Evolutionary conservation across 2,113 vertebrate genomes (phyloP).

Genomic region (Grallaria varia): DNA sequence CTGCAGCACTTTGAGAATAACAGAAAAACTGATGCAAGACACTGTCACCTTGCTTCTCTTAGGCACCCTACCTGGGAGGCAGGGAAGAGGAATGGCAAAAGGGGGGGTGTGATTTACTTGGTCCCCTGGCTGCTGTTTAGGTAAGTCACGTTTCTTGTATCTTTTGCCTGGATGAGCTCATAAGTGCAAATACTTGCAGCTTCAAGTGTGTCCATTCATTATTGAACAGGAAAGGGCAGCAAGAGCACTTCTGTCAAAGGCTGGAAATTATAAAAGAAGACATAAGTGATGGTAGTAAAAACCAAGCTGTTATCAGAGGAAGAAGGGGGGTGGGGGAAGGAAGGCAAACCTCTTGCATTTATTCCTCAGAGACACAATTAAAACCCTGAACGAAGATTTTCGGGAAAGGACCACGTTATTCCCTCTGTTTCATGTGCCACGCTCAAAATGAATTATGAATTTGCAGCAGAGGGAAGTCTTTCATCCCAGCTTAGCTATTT

Average conservation of each 20-base stretch:
- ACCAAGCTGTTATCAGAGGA: conserved; percentile 20
- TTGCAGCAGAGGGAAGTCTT: conserved; percentile 8
- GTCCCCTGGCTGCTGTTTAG: neutral
- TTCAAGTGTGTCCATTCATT: conserved; percentile 49
- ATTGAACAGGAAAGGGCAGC: conserved; percentile 40
- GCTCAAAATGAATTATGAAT: neutral
- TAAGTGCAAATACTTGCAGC: conserved; percentile 57
- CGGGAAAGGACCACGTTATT: neutral
- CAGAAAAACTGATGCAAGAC: neutral
- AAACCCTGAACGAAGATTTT: conserved; percentile 10
- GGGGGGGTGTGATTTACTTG: neutral
- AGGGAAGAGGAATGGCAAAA: neutral
- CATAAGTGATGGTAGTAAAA: conserved; percentile 31
- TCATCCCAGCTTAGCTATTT: conserved; percentile 2
- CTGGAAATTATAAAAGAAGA: conserved; percentile 26
- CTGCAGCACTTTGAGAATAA: neutral
- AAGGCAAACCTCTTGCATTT: neutral
- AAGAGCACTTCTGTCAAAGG: conserved; percentile 9
- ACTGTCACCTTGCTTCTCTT: neutral
- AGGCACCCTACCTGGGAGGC: neutral
- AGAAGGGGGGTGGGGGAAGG: neutral
- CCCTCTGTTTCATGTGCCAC: neutral
- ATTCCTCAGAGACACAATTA: conserved; percentile 52
- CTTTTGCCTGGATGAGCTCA: conserved; percentile 31
- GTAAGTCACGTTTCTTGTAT: neutral